Evolutionary conservation across 1,140 invertebrate genomes (phyloP).

Genomic region (Ceratoteleas bidentatus): DNA sequence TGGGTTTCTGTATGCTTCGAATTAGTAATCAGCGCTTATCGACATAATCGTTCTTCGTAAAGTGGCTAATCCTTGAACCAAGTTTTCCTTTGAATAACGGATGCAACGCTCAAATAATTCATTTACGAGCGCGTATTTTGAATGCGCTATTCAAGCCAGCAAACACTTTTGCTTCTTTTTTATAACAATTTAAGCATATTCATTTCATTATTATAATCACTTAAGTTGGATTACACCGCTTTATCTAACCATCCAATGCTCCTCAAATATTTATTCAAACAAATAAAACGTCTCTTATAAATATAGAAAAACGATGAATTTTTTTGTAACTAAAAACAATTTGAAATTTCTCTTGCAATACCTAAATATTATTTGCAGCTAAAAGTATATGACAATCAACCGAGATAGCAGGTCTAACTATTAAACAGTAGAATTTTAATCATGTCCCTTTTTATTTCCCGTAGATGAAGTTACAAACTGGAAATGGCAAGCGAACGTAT

Average conservation of each 20-base stretch:
- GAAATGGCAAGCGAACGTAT: constrained; percentile 1
- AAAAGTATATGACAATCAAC: too few relatives aligned
- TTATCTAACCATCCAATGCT: neutral
- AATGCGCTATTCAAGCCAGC: constrained; percentile 21
- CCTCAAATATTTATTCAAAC: too few relatives aligned
- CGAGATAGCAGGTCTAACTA: too few relatives aligned
- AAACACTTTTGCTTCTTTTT: constrained; percentile 18
- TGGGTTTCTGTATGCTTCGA: constrained; percentile 64
- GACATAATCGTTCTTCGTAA: constrained; percentile 64
- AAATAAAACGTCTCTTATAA: too few relatives aligned
- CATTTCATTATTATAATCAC: constrained; percentile 23
- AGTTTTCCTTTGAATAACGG: constrained; percentile 56
- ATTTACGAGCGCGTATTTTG: constrained; percentile 42
- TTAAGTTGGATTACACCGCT: neutral
- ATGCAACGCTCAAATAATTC: constrained; percentile 50
- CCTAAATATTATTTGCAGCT: too few relatives aligned
- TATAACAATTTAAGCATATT: constrained; percentile 11
- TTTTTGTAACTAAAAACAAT: too few relatives aligned
- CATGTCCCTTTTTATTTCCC: too few relatives aligned
- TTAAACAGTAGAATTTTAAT: too few relatives aligned
- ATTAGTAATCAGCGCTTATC: constrained; percentile 67
- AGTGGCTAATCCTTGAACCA: constrained; percentile 63
- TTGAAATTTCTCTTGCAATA: too few relatives aligned
- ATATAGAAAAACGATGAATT: too few relatives aligned
- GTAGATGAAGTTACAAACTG: too few relatives aligned